These are phyloP conservation scores for Danio rerio DNA, from an alignment of 2,113 vertebrate species.

Conservation along the genomic window GRCz12tu NC_133185.1:26729001-26729500, in stretches of 20 bases:
- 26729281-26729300: background rate
- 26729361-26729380: too few relatives aligned
- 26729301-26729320: background rate
- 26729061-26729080: background rate
- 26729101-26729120: background rate
- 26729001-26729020: conserved; percentile 19
- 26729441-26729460: too few relatives aligned
- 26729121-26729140: background rate
- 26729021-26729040: conserved; percentile 30
- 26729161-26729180: background rate
- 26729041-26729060: conserved; percentile 45
- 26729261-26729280: background rate
- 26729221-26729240: background rate
- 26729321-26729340: background rate
- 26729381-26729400: too few relatives aligned
- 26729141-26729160: too few relatives aligned
- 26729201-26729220: conserved; percentile 1
- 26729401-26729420: too few relatives aligned
- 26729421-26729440: too few relatives aligned
- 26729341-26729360: background rate
- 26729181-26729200: background rate
- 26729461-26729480: too few relatives aligned
- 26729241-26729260: background rate
- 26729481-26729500: too few relatives aligned
- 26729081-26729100: background rate